Evolutionary conservation across 2,797 vertebrate species (phyloP), one percentile per base, ranked within the genome.

Genomic region (Trachops cirrhosus): DNA sequence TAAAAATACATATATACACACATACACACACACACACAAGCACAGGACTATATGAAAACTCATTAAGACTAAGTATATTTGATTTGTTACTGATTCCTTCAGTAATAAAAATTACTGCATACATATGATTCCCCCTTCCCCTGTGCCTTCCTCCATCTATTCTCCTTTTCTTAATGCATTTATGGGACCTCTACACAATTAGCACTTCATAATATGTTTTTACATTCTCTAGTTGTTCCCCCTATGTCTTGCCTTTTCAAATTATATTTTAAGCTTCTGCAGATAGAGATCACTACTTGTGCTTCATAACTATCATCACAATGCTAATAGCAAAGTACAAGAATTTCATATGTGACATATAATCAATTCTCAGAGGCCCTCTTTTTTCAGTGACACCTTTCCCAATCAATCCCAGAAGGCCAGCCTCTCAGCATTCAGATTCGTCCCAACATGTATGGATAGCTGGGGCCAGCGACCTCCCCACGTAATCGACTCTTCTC

Each of bases 211-310:
- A 22, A 59, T 29, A 37, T 4, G 19, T 34, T 24, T 59, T 68
- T 32, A 79, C 14, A 90, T 52, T 48, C 71, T 62, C 64, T 50
- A 54, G 37, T 26, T 78, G 41, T 50, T 50, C 86, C 57, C 24
- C 19, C 68, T 44, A 19, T n/a, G 21, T 59, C 89, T 88, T 91
- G 4, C 62, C 26, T 88, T 86, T 84, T 77, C 73, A 79, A 77
- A 73, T 22, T 46, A 12, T 68, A 94, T 59, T 89, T 89, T 92
- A 93, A 91, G n/a, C 67, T 94, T 95, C 71, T 48, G 54, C 32
- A 86, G 12, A 74, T 26, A 87, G 29, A 92, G 16, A 29, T 39
- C 41, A 80, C 41, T 68, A 52, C 15, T 57, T 74, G 16, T 50
- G 62, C 37, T 93, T n/a, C 67, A 32, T 59, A 73, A 77, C 52